These are phyloP conservation scores for Cryptotis parvus DNA, from an alignment of 2,113 vertebrate species.

Conservation along the genomic window DNA sequence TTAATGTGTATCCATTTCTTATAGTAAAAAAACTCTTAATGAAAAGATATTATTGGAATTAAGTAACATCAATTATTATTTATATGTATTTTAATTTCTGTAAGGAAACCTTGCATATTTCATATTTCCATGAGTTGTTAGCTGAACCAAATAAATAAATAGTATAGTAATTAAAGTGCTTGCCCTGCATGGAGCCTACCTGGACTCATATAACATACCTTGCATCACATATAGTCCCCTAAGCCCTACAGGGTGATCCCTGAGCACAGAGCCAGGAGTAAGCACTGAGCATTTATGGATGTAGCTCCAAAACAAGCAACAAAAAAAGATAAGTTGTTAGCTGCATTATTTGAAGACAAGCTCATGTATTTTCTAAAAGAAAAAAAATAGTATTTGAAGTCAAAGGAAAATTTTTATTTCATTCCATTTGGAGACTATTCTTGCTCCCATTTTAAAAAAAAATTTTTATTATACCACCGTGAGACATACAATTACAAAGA, in stretches of 20 bases:
- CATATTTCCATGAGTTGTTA: not conserved
- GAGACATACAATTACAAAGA: no score
- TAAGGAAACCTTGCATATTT: not conserved
- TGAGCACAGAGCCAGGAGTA: no score
- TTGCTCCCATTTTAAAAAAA: no score
- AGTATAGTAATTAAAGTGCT: not conserved
- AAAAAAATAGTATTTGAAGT: not conserved
- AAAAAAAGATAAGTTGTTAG: no score
- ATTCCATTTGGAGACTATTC: conserved; percentile 38
- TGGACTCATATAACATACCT: no score
- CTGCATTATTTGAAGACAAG: not conserved
- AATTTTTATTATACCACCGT: no score
- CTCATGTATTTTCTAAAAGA: conserved; percentile 4
- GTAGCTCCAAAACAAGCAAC: no score
- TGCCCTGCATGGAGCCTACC: no score
- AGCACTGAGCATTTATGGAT: no score
- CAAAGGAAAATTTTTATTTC: conserved; percentile 42
- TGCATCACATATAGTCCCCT: no score
- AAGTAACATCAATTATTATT: conserved; percentile 25
- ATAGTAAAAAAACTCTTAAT: not conserved
- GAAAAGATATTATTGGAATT: conserved; percentile 11
- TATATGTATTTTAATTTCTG: conserved; percentile 19
- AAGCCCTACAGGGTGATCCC: no score
- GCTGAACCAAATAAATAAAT: not conserved
- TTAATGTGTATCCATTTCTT: not conserved